Evolutionary conservation across 2,113 vertebrate genomes (phyloP), one percentile per base, ranked within the genome.

Genomic region (Anguilla japonica): DNA sequence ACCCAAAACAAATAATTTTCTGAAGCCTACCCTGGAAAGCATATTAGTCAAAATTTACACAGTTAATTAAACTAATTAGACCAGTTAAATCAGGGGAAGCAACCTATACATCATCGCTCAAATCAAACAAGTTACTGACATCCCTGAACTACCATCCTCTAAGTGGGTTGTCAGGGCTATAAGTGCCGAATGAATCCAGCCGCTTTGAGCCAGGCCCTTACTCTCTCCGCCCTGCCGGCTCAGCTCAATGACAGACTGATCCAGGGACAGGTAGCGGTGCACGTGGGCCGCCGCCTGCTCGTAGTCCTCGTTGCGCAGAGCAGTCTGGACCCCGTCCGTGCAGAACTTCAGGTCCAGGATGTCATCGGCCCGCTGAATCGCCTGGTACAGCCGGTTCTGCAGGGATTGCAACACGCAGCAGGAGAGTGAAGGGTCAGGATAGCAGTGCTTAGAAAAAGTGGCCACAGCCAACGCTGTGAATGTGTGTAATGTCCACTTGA

Each of bases 271-370:
- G 86, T 99, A 99, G 78, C 98, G 96, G 91, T 99, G 98, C 88
- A 99, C 98, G 26, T 99, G 98, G 83, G 97, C 98, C 4, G 98
- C 97, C 2, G 98, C 98, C 89, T 99, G 98, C 26, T 99, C 98
- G 0, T 98, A 99, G 85, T 99, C 98, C 89, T 99, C 98, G 50
- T 95, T 98, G 8, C 93, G 95, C 88, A 99, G 93, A 34, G 98
- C 97, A 1, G 97, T 98, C 89, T 99, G 98, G 82, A 99, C 98
- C 5, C 98, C 98, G 20, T 99, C 98, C 84, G 97, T 99, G 93
- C 98, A 99, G 94, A 99, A 99, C 94, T 99, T 99, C 87, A 99
- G 93, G 89, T 99, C 98, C 15, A 99, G 95, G 91, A 99, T 99
- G 86, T 99, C 98, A 0, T 99, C 98, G 15, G 98, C 96, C 87